Evolutionary conservation across 2,888 invertebrate genomes (phyloP), one percentile per base, ranked within the genome.

Genomic region (Patella depressa): DNA sequence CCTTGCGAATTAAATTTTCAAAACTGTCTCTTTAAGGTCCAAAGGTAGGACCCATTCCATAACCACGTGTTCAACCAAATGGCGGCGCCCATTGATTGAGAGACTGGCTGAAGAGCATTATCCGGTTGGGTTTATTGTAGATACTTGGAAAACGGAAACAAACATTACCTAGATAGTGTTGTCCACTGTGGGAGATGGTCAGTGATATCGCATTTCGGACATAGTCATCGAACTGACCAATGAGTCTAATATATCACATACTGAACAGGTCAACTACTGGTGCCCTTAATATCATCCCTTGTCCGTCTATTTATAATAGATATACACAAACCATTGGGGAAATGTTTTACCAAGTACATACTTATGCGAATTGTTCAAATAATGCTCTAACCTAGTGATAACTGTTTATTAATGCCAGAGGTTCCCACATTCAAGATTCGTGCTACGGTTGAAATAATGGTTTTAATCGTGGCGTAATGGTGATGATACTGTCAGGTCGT

Each of bases 121-220:
- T 24, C 24, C 19, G 24, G 65, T 24, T 65, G 65, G 11, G 11
- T 65, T 14, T 24, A 24, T 19, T 65, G 19, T 65, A 24, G 19
- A 19, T 65, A 19, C 24, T 24, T 65, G 65, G 14, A 14, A 12
- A 19, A 65, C 65, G 65, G 65, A 65, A 65, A 24, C 65, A 24
- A 19, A 14, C 19, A 24, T 24, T 19, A 24, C 65, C 65, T 24
- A 45, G 45, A 45, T 45, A 45, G 45, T 45, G 65, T 24, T 65
- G 65, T 19, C 24, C 65, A 24, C 65, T 65, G 24, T 65, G 65
- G 65, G 65, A 19, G 65, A 24, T 14, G 19, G 65, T 65, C 9
- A 65, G 65, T 24, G 65, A 65, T 65, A 65, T 65, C 65, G 65
- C 65, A 65, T 65, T 65, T 65, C 65, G 65, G 65, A 65, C 65